Percentiles rank a stretch among this genome's conserved stretches.
phyloP scores from a whole-genome alignment of 2,113 vertebrate genomes.

The Anolis sagrei region DNA sequence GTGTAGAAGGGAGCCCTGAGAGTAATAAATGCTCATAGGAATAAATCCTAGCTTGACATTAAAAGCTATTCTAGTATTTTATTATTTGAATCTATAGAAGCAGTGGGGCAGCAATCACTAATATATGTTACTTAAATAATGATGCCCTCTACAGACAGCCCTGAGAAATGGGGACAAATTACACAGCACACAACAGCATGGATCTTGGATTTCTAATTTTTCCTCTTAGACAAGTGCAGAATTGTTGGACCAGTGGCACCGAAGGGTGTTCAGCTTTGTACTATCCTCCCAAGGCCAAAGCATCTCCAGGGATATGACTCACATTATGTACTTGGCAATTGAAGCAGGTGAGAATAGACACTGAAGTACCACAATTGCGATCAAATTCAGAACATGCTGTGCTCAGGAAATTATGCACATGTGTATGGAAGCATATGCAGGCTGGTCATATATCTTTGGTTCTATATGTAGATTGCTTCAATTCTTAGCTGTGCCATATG shows the following conservation, averaged over 20 bases:
- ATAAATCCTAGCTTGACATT: neutral
- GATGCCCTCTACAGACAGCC: neutral
- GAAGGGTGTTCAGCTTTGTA: neutral
- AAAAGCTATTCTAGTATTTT: neutral
- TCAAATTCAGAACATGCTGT: no score
- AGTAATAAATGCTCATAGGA: neutral
- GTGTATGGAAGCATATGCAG: no score
- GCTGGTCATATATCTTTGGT: no score
- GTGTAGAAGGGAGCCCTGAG: neutral
- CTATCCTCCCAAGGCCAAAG: no score
- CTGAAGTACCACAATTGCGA: no score
- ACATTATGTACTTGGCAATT: no score
- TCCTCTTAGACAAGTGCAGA: neutral
- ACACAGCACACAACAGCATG: neutral
- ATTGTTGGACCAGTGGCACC: neutral
- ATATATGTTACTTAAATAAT: neutral
- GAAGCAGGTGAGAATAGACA: no score
- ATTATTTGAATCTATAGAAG: neutral
- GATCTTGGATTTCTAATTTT: neutral
- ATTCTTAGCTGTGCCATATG: no score
- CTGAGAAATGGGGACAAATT: neutral
- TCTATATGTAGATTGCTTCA: no score
- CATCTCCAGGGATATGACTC: no score
- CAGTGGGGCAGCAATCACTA: neutral
- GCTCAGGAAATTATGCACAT: no score